These are phyloP conservation scores for Muraenolepis orangiensis DNA, from an alignment of 2,797 vertebrate species.

Conservation along the genomic window DNA sequence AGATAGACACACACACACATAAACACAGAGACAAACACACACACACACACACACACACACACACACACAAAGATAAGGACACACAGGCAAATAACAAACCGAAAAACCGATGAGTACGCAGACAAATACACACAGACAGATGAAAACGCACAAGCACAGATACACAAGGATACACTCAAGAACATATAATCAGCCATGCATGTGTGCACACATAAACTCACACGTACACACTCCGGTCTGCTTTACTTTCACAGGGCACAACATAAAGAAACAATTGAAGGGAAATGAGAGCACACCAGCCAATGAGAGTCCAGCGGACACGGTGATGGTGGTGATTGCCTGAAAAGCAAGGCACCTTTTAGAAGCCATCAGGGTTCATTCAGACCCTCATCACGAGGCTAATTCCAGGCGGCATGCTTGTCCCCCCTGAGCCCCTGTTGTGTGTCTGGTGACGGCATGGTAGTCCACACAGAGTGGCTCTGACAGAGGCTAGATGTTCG, in stretches of 20 bases:
- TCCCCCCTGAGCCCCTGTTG: neutral
- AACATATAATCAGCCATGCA: neutral
- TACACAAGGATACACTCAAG: neutral
- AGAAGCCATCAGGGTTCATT: conserved; percentile 29
- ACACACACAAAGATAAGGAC: neutral
- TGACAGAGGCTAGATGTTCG: conserved; percentile 15
- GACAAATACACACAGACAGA: neutral
- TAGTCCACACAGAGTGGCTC: conserved; percentile 9
- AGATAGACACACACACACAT: no score
- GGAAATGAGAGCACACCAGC: conserved; percentile 28
- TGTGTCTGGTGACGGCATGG: conserved; percentile 34
- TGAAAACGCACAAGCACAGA: neutral
- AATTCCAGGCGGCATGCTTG: conserved; percentile 36
- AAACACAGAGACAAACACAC: no score
- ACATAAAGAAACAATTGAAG: conserved; percentile 29
- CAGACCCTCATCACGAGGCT: conserved; percentile 33
- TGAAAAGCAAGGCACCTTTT: conserved; percentile 24
- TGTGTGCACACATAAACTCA: conserved; percentile 17
- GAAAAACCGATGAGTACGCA: neutral
- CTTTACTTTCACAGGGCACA: conserved; percentile 21
- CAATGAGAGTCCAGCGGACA: conserved; percentile 13
- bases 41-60: neutral
- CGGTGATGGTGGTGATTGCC: conserved; percentile 15
- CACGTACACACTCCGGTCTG: conserved; percentile 14
- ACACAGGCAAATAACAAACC: neutral